Conservation (phyloP, 2,888 invertebrate genomes). For the Penaeus monodon region DNA sequence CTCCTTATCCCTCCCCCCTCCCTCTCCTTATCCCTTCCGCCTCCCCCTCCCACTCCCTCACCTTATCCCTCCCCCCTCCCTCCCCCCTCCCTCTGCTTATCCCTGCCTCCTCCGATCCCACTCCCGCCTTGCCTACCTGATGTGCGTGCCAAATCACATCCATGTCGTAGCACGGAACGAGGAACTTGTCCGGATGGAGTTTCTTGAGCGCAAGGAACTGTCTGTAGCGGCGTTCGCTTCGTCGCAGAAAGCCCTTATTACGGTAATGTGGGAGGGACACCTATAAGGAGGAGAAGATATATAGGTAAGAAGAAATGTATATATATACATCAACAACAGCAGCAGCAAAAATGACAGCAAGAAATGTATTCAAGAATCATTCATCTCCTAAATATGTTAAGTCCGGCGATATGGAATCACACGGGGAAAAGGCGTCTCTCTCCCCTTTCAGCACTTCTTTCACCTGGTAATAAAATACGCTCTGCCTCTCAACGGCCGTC, state of each 20-base stretch:
- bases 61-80: neutral
- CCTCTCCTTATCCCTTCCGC: too few species aligned
- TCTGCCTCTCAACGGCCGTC: slow-evolving; percentile 59
- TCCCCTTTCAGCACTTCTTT: neutral
- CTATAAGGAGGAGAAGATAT: neutral
- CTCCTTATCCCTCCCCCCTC: too few species aligned
- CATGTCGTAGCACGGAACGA: slow-evolving; percentile 65
- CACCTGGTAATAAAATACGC: slow-evolving; percentile 64
- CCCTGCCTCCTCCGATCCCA: neutral
- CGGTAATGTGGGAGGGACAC: slow-evolving; percentile 60
- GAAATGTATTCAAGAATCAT: neutral
- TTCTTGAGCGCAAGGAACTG: slow-evolving; percentile 63
- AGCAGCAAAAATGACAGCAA: neutral
- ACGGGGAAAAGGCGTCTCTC: neutral
- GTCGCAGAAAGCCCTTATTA: slow-evolving; percentile 49
- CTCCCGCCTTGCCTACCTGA: slow-evolving; percentile 39
- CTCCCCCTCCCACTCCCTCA: too few species aligned
- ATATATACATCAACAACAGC: neutral
- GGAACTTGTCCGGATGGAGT: slow-evolving; percentile 52
- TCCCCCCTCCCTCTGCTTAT: neutral
- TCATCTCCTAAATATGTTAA: too few species aligned
- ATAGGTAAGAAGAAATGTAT: neutral
- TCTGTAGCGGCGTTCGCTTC: slow-evolving; percentile 51
- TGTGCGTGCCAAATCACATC: slow-evolving; percentile 65
- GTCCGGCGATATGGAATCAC: too few species aligned